phyloP scores from a whole-genome alignment of 2,888 invertebrate species.

The Pandemis cinnamomeana region DNA sequence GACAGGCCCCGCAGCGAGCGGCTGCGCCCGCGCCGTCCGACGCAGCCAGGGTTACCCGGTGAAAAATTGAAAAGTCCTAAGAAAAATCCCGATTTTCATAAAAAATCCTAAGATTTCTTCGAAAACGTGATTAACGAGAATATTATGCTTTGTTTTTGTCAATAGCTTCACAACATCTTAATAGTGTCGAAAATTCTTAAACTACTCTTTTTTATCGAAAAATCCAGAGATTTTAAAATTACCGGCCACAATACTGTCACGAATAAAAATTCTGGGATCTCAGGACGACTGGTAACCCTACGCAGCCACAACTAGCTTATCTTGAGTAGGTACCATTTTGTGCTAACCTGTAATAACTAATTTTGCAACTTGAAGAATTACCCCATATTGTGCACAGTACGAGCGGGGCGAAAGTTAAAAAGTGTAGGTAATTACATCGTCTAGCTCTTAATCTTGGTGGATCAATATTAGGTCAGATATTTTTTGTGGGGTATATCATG shows the following conservation, averaged over 20 bases:
- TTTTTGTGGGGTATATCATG: background rate
- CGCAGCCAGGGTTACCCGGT: background rate
- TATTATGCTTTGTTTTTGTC: too few relatives aligned
- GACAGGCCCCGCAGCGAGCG: slow-evolving; percentile 67
- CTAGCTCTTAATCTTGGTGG: slow-evolving; percentile 10
- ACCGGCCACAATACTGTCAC: too few relatives aligned
- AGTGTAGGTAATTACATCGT: slow-evolving; percentile 7
- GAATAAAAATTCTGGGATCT: too few relatives aligned
- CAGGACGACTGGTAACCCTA: too few relatives aligned
- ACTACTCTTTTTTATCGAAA: too few relatives aligned
- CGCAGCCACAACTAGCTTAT: slow-evolving; percentile 50
- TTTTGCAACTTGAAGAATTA: slow-evolving; percentile 56
- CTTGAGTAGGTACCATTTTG: slow-evolving; percentile 37
- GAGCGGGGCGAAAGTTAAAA: slow-evolving; percentile 31
- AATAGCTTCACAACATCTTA: too few relatives aligned
- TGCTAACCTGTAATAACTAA: slow-evolving; percentile 48
- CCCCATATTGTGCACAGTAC: slow-evolving; percentile 43
- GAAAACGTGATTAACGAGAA: too few relatives aligned
- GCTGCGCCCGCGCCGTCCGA: slow-evolving; percentile 39
- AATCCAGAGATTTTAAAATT: too few relatives aligned
- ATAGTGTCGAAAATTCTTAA: too few relatives aligned
- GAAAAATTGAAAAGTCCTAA: too few relatives aligned
- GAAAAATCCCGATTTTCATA: too few relatives aligned
- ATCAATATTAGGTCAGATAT: background rate
- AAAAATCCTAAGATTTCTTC: too few relatives aligned